A percentile compares a stretch with the other conserved stretches of the same genome.
phyloP scores from a whole-genome alignment of 1,140 invertebrate species.

The Drosophila trapezifrons region DNA sequence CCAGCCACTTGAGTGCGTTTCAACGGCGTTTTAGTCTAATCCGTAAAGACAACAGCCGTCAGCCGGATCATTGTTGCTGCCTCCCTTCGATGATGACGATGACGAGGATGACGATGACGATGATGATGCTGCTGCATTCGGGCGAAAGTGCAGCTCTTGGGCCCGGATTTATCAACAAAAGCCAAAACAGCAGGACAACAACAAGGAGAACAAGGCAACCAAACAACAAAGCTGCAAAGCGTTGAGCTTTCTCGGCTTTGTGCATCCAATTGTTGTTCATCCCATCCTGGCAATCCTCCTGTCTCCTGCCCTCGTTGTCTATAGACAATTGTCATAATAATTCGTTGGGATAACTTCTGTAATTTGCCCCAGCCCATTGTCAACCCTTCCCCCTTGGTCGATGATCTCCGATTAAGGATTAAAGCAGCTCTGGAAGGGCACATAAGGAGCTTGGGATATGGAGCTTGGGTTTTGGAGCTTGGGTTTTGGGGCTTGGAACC shows the following conservation, averaged over 20 bases:
- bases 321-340: slow-evolving; percentile 75
- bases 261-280: slow-evolving; percentile 46
- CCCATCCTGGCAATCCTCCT: slow-evolving; percentile 7
- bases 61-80: slow-evolving; percentile 20
- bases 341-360: slow-evolving; percentile 68
- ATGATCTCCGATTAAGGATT: slow-evolving; percentile 23
- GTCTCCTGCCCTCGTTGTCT: slow-evolving; percentile 2
- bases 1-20: slow-evolving; percentile 71
- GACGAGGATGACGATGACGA: slow-evolving; percentile 8
- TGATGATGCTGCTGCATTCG: slow-evolving; percentile 22
- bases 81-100: slow-evolving; percentile 11
- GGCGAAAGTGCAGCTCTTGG: slow-evolving; percentile 47
- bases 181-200: slow-evolving; percentile 27
- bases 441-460: too few relatives aligned
- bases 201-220: slow-evolving; percentile 7
- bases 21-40: slow-evolving; percentile 67
- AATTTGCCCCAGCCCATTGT: slow-evolving; percentile 33
- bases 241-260: slow-evolving; percentile 32
- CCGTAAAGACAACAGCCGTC: slow-evolving; percentile 70
- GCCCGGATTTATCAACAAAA: slow-evolving; percentile 62
- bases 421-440: background rate
- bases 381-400: background rate
- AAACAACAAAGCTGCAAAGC: slow-evolving; percentile 33
- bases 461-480: too few relatives aligned
- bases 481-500: too few relatives aligned